These are phyloP conservation scores for Plodia interpunctella DNA, from an alignment of 1,140 invertebrate genomes.

Conservation along the genomic window DNA sequence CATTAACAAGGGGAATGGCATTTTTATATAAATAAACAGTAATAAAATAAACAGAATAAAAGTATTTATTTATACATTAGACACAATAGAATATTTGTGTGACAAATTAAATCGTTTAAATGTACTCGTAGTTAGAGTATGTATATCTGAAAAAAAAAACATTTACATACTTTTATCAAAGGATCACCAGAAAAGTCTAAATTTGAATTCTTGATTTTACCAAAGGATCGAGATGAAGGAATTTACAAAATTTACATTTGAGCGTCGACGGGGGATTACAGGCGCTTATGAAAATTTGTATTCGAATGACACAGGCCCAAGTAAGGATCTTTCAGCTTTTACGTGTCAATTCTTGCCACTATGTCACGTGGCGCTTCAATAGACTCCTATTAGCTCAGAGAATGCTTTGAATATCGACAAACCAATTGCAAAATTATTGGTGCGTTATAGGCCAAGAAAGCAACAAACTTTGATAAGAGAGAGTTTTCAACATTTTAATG, in stretches of 20 bases:
- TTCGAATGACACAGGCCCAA: constrained; percentile 19
- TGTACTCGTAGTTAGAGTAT: no score
- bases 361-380: not conserved
- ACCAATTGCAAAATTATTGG: not conserved
- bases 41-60: no score
- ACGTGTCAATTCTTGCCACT: not conserved
- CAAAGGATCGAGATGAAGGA: constrained; percentile 38
- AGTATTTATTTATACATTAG: no score
- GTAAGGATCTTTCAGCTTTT: constrained; percentile 1
- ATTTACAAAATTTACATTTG: constrained; percentile 36
- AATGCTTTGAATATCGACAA: not conserved
- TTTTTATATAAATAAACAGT: no score
- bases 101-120: no score
- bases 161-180: not conserved
- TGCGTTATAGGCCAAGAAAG: no score
- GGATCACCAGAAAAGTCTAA: constrained; percentile 14
- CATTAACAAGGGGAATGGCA: no score
- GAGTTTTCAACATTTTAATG: no score
- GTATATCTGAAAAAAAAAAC: not conserved
- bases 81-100: no score
- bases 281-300: constrained; percentile 38
- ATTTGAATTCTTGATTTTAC: constrained; percentile 32
- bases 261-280: constrained; percentile 30
- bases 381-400: not conserved
- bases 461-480: no score